Evolutionary conservation across 2,888 invertebrate genomes (phyloP), one percentile per base, ranked within the genome.

Genomic region (Ypsolopha scabrella): DNA sequence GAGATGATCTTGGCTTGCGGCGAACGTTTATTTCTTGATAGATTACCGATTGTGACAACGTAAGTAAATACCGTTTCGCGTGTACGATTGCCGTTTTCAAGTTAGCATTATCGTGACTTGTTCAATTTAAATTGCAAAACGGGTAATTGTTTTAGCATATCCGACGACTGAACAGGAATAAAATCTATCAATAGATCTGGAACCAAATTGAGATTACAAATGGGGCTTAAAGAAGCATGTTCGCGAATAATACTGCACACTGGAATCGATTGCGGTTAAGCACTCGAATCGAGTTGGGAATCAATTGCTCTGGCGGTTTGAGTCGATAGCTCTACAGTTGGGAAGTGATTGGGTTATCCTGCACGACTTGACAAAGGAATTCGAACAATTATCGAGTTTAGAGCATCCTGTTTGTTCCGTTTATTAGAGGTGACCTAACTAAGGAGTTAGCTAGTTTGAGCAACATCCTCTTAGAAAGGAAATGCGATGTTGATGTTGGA

Each of bases 351-450:
- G 44, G 51, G 45, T 44, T 44, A 39, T 24, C 33, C 13, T 24
- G 33, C 11, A 34, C 41, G 10, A 50, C 7, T 43, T n/a, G 51
- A 45, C 57, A 51, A 57, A 62, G 64, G 70, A 65, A 69, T 75
- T 67, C 63, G 63, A 68, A 68, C 79, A 77, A 82, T 83, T 83
- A 82, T 74, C 75, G 74, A 76, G 78, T 82, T 49, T 76, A 81
- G 65, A 65, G 63, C 64, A 76, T 82, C 81, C 83, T 75, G 71
- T 61, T 64, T 51, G 51, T 11, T 51, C 44, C n/a, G 38, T 45
- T 13, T 51, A 35, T 51, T 44, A 51, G 36, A 24, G 14, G 43
- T 43, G 50, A 50, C 36, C 37, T 35, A 35, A 35, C 34, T n/a
- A 34, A 24, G 49, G 48, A 41, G 11, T 49, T 49, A 7, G n/a